Percentiles rank a stretch among this genome's conserved stretches.
These are phyloP conservation scores for Gallinago paraguaiae DNA, from an alignment of 2,113 vertebrate species.

Conservation along the genomic window DNA sequence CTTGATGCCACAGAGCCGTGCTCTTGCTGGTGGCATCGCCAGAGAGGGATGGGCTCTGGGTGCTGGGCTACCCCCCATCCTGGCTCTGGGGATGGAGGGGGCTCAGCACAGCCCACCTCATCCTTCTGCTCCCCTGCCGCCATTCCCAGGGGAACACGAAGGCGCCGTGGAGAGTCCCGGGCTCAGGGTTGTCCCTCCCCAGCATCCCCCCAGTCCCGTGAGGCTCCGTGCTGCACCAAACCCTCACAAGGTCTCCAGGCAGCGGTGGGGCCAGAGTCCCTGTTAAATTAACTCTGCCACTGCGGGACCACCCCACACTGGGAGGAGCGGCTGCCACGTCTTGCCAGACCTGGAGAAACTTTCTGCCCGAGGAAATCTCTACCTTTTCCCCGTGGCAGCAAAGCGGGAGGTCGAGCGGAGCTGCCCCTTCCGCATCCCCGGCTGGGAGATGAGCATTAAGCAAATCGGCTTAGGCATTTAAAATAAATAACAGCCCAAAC, in stretches of 20 bases:
- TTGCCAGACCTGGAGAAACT: background rate
- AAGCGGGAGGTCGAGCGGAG: background rate
- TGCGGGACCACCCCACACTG: fast-evolving
- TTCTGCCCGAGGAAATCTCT: background rate
- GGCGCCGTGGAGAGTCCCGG: fast-evolving
- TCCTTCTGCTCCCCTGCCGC: background rate
- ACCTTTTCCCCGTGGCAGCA: background rate
- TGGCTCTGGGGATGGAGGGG: background rate
- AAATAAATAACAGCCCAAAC: background rate
- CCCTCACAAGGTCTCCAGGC: fast-evolving
- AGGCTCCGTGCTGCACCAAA: background rate
- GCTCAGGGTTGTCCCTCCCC: fast-evolving
- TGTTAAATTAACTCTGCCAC: background rate
- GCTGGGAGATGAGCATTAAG: background rate
- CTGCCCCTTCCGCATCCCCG: background rate
- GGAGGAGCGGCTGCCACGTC: fast-evolving
- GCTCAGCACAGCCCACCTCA: background rate
- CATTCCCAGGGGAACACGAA: fast-evolving
- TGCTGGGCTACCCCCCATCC: background rate
- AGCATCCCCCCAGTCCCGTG: background rate
- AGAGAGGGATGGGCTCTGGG: background rate
- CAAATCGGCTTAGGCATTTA: background rate
- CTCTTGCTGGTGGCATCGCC: background rate
- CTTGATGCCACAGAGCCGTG: fast-evolving
- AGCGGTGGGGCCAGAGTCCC: background rate